Evolutionary conservation across 2,113 vertebrate genomes (phyloP).

Genomic region (Triplophysa tibetana): DNA sequence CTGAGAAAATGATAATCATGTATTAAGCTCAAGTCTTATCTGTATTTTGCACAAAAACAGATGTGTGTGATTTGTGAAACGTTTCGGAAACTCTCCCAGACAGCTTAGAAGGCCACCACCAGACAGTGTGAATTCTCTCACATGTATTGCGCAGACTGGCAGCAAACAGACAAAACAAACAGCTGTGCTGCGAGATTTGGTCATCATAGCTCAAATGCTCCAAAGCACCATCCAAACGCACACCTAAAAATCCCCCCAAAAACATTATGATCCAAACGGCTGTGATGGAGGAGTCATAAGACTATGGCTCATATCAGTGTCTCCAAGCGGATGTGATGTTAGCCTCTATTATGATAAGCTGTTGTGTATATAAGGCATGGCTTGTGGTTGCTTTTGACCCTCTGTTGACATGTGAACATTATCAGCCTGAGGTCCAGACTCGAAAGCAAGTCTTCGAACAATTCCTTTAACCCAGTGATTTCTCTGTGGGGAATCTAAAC

Average conservation of each 20-base stretch:
- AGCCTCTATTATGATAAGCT: not conserved
- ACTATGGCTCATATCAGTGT: not conserved
- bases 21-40: not conserved
- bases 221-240: not conserved
- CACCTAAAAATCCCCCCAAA: no score
- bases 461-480: not conserved
- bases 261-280: not conserved
- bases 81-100: slow-evolving; percentile 23
- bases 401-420: not conserved
- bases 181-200: slow-evolving; percentile 52
- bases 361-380: not conserved
- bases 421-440: not conserved
- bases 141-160: slow-evolving; percentile 51
- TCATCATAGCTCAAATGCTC: not conserved
- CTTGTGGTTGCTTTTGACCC: not conserved
- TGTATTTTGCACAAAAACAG: not conserved
- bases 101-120: slow-evolving; percentile 33
- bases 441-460: not conserved
- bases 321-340: not conserved
- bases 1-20: not conserved
- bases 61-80: not conserved
- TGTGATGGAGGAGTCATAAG: not conserved
- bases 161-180: slow-evolving; percentile 79
- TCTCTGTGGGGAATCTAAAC: slow-evolving; percentile 22
- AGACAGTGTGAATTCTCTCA: slow-evolving; percentile 66